A percentile compares a stretch with the other conserved stretches of the same genome.
Conservation (phyloP, 2,113 vertebrate species). For the Hylia prasina region DNA sequence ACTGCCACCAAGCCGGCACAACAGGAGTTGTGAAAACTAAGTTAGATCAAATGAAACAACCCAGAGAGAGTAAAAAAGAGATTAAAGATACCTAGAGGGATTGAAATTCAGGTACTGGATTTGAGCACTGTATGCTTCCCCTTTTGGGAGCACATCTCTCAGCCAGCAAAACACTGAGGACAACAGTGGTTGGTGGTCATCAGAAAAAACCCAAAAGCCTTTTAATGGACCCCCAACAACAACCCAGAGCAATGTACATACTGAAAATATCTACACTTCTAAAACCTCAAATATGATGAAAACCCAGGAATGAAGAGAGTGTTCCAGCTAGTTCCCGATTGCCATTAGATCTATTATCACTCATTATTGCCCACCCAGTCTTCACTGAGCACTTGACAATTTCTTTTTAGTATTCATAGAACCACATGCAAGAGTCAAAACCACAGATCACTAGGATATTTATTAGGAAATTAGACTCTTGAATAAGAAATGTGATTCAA, state of each 20-base stretch:
- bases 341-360: slow-evolving; percentile 1
- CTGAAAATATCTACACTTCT: not conserved
- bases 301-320: not conserved
- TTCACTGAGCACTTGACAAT: slow-evolving; percentile 36
- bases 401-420: slow-evolving; percentile 14
- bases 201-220: not conserved
- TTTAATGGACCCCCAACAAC: not conserved
- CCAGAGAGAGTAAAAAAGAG: not conserved
- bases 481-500: slow-evolving; percentile 46
- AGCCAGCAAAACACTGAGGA: not conserved
- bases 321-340: not conserved
- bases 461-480: slow-evolving; percentile 42
- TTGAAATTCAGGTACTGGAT: not conserved
- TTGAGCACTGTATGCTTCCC: not conserved
- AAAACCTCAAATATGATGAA: not conserved
- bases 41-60: not conserved
- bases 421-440: slow-evolving; percentile 13
- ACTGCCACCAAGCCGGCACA: not conserved
- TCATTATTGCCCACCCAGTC: slow-evolving; percentile 10
- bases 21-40: not conserved
- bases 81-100: not conserved
- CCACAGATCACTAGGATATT: slow-evolving; percentile 36
- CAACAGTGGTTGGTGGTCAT: not conserved
- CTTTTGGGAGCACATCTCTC: not conserved
- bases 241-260: not conserved